Evolutionary conservation across 2,113 vertebrate species (phyloP).

Genomic region (Spea multiplicata): DNA sequence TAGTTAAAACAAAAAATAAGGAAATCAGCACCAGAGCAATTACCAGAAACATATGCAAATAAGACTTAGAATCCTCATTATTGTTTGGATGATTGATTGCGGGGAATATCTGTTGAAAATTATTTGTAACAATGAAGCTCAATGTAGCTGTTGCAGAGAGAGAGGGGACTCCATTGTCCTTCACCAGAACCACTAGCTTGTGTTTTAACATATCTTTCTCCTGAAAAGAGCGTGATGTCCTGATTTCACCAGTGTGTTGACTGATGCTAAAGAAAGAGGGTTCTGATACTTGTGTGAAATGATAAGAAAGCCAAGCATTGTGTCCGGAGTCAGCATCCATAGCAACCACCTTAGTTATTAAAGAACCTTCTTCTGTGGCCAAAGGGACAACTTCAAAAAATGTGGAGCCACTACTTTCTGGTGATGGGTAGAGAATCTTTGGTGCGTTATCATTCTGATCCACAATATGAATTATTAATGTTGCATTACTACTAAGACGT

Average conservation of each 20-base stretch:
- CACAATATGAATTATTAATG: slow-evolving; percentile 76
- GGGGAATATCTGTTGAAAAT: slow-evolving; percentile 9
- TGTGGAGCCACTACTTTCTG: slow-evolving; percentile 68
- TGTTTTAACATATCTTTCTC: slow-evolving; percentile 2
- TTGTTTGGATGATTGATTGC: not conserved
- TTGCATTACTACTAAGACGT: slow-evolving; percentile 66
- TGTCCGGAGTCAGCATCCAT: too few relatives aligned
- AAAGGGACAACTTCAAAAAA: not conserved
- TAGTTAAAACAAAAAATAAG: slow-evolving; percentile 7
- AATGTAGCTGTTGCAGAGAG: slow-evolving; percentile 37
- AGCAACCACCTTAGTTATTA: too few relatives aligned
- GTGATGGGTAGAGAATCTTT: slow-evolving; percentile 68
- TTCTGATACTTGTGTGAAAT: too few relatives aligned
- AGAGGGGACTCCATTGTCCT: slow-evolving; percentile 50
- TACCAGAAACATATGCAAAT: not conserved
- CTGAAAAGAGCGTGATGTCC: slow-evolving; percentile 60
- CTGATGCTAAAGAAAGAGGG: too few relatives aligned
- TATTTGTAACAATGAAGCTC: slow-evolving; percentile 12
- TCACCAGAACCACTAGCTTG: slow-evolving; percentile 56
- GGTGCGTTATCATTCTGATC: slow-evolving; percentile 85
- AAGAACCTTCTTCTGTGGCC: too few relatives aligned
- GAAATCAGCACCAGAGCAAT: slow-evolving; percentile 8
- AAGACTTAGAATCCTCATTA: not conserved
- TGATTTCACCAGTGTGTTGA: slow-evolving; percentile 61
- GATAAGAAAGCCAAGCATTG: too few relatives aligned